Base-by-base conservation (phyloP, 2,113 vertebrate species). In the Furnarius figulus region DNA sequence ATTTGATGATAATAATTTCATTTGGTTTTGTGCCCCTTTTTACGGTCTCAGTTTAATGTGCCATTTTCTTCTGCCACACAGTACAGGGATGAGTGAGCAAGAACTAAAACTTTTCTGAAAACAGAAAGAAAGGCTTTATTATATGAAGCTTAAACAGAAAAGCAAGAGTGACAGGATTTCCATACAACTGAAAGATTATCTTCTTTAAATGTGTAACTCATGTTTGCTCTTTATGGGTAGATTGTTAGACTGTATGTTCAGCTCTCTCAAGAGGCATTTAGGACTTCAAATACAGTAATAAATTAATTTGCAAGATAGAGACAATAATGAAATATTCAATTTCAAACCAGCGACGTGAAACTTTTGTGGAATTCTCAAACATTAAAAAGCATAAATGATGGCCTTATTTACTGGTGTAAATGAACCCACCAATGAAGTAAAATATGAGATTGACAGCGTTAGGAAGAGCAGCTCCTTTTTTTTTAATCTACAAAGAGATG, bases 151-250 rank as follows among this genome's bases (percentile, higher is more conserved):
- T 97, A 97, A 96, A 80, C 40, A 90, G 67, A 95, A 96, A 95
- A 97, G 87, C 91, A 95, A 96, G 96, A 98, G 93, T 81, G 94
- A 97, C 91, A 89, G 96, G 76, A 87, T 97, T 97, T 96, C 93
- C 85, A 39, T 39, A 78, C 37, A 37, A 80, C 81, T 86, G 58
- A 68, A 97, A 97, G 85, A 97, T 96, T 94, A 97, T 95, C 79
- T 95, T 92, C 94, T 97, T 98, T 97, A 96, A 89, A 91, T 87
- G 92, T 96, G 82, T 93, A 96, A 94, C 96, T 96, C 83, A 56
- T 94, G 88, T 97, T 95, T 85, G 89, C 79, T 97, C 88, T 96
- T 95, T 83, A 65, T 96, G 95, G 93, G 88, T 93, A 94, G 70
- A 96, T 87, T 96, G 93, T 95, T 96, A 94, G 49, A 66, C 85